Percentiles rank a stretch among this genome's conserved stretches.
These are phyloP conservation scores for Stichopus chloronotus DNA, from an alignment of 35 echinoderm and acorn worm genomes.

Conservation along the genomic window DNA sequence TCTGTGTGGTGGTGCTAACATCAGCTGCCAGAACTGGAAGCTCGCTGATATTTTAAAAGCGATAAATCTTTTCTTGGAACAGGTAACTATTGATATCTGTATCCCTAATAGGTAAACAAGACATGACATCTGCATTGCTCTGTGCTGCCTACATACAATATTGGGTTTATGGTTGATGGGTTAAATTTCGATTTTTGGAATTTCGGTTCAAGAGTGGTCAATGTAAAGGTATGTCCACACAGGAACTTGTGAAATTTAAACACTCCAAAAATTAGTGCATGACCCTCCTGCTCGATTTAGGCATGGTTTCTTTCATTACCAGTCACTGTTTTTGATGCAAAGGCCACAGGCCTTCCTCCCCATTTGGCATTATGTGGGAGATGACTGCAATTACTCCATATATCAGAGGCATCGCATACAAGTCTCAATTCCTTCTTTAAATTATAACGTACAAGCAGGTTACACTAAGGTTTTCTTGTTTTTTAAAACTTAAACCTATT, in stretches of 20 bases:
- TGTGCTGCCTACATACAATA: background rate
- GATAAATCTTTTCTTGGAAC: background rate
- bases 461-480: slow-evolving; percentile 44
- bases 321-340: slow-evolving; percentile 65
- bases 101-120: background rate
- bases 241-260: slow-evolving; percentile 65
- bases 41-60: slow-evolving; percentile 28
- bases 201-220: slow-evolving; percentile 44
- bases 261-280: slow-evolving; percentile 63
- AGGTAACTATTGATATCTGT: background rate
- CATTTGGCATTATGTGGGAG: slow-evolving; percentile 64
- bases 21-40: slow-evolving; percentile 21
- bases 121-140: slow-evolving; percentile 45
- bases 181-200: slow-evolving; percentile 61
- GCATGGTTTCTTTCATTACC: slow-evolving; percentile 74
- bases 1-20: slow-evolving; percentile 5
- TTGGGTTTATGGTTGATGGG: slow-evolving; percentile 48
- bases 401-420: slow-evolving; percentile 63
- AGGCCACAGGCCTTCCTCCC: slow-evolving; percentile 66
- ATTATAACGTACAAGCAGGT: slow-evolving; percentile 75
- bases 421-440: slow-evolving; percentile 23
- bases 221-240: slow-evolving; percentile 49
- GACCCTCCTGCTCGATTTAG: slow-evolving; percentile 67
- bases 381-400: slow-evolving; percentile 70
- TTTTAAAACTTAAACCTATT: slow-evolving; percentile 40